phyloP scores from a whole-genome alignment of 1,140 invertebrate genomes.

The Drosophila lowei region DNA sequence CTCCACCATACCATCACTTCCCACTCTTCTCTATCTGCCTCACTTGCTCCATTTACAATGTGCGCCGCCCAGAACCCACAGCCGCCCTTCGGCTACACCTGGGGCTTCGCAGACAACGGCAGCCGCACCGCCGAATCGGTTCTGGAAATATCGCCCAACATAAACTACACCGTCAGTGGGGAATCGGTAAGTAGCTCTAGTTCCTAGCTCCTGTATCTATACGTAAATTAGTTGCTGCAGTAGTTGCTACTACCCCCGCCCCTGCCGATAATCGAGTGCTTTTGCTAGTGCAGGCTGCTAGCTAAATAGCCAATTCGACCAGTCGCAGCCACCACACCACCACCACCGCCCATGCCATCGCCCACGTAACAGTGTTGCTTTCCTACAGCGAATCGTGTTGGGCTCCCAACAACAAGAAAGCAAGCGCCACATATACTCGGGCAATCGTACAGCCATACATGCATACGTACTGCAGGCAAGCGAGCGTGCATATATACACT shows the following conservation, averaged over 20 bases:
- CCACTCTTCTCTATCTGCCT: constrained; percentile 41
- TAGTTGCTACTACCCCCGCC: constrained; percentile 14
- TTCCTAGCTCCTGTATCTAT: constrained; percentile 16
- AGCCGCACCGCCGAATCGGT: constrained; percentile 77
- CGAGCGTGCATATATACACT: constrained; percentile 48
- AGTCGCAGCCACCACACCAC: constrained; percentile 27
- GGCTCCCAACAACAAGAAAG: too few species aligned
- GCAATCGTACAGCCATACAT: constrained; percentile 32
- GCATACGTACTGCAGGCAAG: constrained; percentile 25
- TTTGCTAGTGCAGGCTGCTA: constrained; percentile 72
- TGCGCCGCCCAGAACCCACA: constrained; percentile 82
- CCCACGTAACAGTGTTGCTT: constrained; percentile 73
- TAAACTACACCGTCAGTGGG: constrained; percentile 83
- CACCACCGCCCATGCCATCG: constrained; percentile 45
- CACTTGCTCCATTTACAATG: constrained; percentile 70
- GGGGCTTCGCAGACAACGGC: constrained; percentile 82
- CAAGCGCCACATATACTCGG: constrained; percentile 46
- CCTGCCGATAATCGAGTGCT: constrained; percentile 42
- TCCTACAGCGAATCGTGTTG: constrained; percentile 76
- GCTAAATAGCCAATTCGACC: constrained; percentile 56
- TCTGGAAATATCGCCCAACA: constrained; percentile 83
- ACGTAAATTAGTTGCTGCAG: constrained; percentile 8
- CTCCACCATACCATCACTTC: constrained; percentile 26
- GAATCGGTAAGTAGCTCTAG: constrained; percentile 76
- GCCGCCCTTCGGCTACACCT: constrained; percentile 81